A percentile compares a stretch with the other conserved stretches of the same genome.
phyloP scores from a whole-genome alignment of 2,888 invertebrate genomes.

The Cryptocheilus praepositus region DNA sequence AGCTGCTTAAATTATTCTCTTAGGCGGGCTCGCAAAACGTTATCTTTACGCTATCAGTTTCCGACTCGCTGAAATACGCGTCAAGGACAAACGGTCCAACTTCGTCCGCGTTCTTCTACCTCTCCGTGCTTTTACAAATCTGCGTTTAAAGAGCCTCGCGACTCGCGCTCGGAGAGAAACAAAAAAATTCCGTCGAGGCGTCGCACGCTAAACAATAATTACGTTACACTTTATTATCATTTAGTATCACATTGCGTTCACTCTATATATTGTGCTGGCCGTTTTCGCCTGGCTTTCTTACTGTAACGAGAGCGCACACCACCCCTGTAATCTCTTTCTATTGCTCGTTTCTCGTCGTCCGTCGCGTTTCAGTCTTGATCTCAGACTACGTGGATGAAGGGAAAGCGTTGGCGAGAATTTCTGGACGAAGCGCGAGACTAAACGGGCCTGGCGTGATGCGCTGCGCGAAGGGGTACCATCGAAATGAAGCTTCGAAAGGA shows the following conservation, averaged over 20 bases:
- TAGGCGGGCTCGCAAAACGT: constrained; percentile 47
- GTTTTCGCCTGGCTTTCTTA: constrained; percentile 64
- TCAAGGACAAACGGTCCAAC: neutral
- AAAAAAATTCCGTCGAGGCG: constrained; percentile 27
- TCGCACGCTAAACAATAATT: constrained; percentile 33
- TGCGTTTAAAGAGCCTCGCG: neutral
- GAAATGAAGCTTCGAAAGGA: no score
- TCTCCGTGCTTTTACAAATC: neutral
- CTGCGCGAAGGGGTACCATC: no score
- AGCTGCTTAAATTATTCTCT: constrained; percentile 46
- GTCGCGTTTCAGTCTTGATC: no score
- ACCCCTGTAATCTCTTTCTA: constrained; percentile 49
- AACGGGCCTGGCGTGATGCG: no score
- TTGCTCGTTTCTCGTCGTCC: constrained; percentile 19
- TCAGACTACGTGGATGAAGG: no score
- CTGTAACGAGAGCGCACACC: constrained; percentile 54
- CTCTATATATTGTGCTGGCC: constrained; percentile 70
- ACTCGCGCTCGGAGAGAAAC: neutral
- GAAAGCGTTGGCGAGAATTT: no score
- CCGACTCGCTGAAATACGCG: constrained; percentile 12
- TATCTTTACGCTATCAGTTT: constrained; percentile 4
- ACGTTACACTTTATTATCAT: constrained; percentile 70
- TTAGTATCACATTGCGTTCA: constrained; percentile 75
- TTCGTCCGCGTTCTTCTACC: neutral
- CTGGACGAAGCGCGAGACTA: no score